These are phyloP conservation scores for Pheosia tremula DNA, from an alignment of 2,888 invertebrate species.

Conservation along the genomic window DNA sequence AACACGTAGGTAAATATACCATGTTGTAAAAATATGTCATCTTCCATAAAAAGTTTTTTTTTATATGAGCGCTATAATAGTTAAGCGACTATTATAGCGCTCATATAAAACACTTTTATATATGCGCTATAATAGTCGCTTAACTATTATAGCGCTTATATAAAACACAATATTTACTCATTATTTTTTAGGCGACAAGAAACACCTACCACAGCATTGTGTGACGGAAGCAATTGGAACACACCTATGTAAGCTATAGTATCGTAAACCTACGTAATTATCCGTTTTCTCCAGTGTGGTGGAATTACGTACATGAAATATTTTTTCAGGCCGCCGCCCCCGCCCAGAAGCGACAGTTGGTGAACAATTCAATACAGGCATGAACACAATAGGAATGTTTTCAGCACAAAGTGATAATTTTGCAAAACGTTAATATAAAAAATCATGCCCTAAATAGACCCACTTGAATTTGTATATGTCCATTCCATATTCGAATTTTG, in stretches of 20 bases:
- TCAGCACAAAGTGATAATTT: constrained; percentile 25
- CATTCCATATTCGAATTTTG: too few species aligned
- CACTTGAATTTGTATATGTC: too few species aligned
- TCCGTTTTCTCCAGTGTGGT: background rate
- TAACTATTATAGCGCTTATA: too few species aligned
- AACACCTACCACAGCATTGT: constrained; percentile 73
- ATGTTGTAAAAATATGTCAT: background rate
- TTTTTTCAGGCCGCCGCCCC: constrained; percentile 69
- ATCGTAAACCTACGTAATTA: background rate
- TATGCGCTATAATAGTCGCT: too few species aligned
- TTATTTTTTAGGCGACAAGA: constrained; percentile 62
- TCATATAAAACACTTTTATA: too few species aligned
- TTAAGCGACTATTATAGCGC: too few species aligned
- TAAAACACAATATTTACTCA: too few species aligned
- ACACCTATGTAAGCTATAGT: constrained; percentile 64
- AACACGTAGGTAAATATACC: background rate
- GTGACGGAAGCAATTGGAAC: constrained; percentile 73
- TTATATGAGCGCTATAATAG: too few species aligned
- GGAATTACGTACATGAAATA: background rate
- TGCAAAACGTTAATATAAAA: background rate
- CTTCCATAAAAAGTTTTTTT: too few species aligned
- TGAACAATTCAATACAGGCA: constrained; percentile 40
- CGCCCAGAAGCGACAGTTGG: constrained; percentile 76
- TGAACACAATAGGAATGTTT: constrained; percentile 12
- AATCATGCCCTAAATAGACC: background rate